Evolutionary conservation across 2,888 invertebrate genomes (phyloP), one percentile per base, ranked within the genome.

Genomic region (Parnassius smintheus): DNA sequence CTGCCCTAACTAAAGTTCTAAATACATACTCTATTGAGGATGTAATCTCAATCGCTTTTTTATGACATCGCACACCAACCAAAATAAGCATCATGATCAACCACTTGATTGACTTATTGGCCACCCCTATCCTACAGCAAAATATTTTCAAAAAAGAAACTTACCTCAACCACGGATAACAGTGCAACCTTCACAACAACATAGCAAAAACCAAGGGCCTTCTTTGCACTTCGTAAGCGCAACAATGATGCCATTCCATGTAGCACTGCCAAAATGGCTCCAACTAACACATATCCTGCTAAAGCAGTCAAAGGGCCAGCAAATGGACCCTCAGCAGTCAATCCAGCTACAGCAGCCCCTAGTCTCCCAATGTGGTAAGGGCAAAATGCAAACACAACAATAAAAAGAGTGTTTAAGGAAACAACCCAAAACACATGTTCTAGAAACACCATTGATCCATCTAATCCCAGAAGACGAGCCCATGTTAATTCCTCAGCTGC

Each of bases 401-500:
- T 99, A 82, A 99, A 99, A 62, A 99, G 92, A 0, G 99, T 98
- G 80, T 99, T 99, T 42, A 99, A 89, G 0, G 98, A 98, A 22
- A 99, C 98, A 35, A 99, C 98, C 99, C 99, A 99, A 82, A 99
- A 99, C 0, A 99, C 99, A 91, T 99, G 99, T 83, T 99, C 99
- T 60, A 99, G 87, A 81, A 99, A 99, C 56, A 98, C 96, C 75
- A 99, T 94, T 0, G 99, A 99, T 0, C 99, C 99, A 86, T 99
- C 99, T 10, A 99, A 88, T 0, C 99, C 99, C 1, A 99, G 92
- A 8, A 99, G 91, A 69, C 98, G 94, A 81, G 99, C 99, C 99
- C 99, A 99, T 0, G 99, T 99, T 41, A 99, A 90, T 83, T 99
- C 99, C 79, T 99, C 99, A 11, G 97, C 98, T 0, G 98, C 98